These are phyloP conservation scores for Drosophila prostipennis DNA, from an alignment of 2,888 invertebrate genomes.

Conservation along the genomic window DNA sequence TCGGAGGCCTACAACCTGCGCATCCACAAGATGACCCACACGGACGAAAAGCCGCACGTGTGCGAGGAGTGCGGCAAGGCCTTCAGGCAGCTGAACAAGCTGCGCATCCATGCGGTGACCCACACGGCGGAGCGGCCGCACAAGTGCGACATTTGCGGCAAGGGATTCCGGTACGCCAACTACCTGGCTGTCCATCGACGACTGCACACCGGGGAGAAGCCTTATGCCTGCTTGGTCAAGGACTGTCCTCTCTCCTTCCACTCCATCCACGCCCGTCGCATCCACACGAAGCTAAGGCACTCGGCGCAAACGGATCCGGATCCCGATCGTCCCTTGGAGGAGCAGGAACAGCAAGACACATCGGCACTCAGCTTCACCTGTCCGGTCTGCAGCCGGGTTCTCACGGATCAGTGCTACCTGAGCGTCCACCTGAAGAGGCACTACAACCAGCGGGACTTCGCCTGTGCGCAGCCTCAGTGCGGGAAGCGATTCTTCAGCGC, in stretches of 20 bases:
- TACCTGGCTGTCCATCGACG: conserved; percentile 77
- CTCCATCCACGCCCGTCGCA: conserved; percentile 67
- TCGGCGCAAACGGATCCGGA: background rate
- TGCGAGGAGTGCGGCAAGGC: conserved; percentile 77
- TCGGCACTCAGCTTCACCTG: conserved; percentile 61
- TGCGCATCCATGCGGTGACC: conserved; percentile 77
- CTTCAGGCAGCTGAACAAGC: conserved; percentile 76
- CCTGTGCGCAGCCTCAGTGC: conserved; percentile 68
- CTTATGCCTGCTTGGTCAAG: conserved; percentile 63
- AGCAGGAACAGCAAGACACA: background rate
- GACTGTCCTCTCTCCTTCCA: conserved; percentile 58
- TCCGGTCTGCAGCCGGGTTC: conserved; percentile 69
- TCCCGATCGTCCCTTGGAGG: background rate
- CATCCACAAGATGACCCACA: conserved; percentile 80
- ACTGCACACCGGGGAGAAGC: conserved; percentile 80
- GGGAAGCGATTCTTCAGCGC: conserved; percentile 75
- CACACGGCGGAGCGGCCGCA: conserved; percentile 74
- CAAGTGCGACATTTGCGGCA: conserved; percentile 75
- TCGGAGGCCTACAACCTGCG: conserved; percentile 77
- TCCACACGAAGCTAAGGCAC: conserved; percentile 55
- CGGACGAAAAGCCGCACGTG: conserved; percentile 77
- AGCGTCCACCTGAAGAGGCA: conserved; percentile 76
- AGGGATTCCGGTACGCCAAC: conserved; percentile 78
- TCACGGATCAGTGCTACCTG: conserved; percentile 77
- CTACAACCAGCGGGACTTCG: conserved; percentile 69